Percentiles rank a stretch among this genome's conserved stretches.
phyloP scores from a whole-genome alignment of 2,113 vertebrate species.

The Amblyornis subalaris region DNA sequence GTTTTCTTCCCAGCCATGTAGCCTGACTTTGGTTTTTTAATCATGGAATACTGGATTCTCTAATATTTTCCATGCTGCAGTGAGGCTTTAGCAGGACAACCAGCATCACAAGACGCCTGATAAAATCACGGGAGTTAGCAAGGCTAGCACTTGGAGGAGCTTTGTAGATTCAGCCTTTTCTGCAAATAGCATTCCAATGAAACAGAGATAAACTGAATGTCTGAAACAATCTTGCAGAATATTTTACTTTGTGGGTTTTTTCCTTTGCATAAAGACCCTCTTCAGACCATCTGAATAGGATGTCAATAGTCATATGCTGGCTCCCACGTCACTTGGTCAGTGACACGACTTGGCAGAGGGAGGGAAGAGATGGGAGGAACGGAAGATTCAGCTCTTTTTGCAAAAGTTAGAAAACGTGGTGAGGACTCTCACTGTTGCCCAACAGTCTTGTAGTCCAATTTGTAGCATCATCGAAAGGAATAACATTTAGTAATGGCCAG shows the following conservation, averaged over 20 bases:
- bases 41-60: neutral
- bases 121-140: constrained; percentile 2
- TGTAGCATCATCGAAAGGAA: neutral
- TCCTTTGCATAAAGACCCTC: neutral
- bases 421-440: neutral
- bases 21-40: neutral
- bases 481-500: neutral
- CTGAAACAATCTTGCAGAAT: neutral
- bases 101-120: neutral
- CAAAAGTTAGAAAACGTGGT: neutral
- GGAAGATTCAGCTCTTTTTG: neutral
- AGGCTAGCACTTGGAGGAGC: neutral
- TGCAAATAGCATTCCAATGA: neutral
- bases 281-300: neutral
- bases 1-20: neutral
- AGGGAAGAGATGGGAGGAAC: neutral
- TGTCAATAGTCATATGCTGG: neutral
- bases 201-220: neutral
- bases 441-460: neutral
- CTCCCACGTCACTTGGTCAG: neutral
- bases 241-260: neutral
- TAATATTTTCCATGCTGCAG: neutral
- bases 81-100: neutral
- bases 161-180: constrained; percentile 41
- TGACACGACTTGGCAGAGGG: neutral